Conservation (phyloP, 2,888 invertebrate species). For the Trilocha varians region DNA sequence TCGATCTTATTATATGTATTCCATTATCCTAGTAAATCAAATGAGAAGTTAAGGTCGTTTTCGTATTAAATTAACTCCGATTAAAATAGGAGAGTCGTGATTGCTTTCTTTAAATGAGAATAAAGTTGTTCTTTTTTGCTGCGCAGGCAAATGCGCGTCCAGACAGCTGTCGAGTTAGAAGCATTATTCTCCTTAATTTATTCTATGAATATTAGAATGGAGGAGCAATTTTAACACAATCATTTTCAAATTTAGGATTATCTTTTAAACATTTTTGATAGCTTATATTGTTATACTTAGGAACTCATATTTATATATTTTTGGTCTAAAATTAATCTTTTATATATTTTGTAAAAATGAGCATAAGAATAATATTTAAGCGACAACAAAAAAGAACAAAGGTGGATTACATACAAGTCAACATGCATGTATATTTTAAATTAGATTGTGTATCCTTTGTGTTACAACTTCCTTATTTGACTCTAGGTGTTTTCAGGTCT, state of each 20-base stretch:
- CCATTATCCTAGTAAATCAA: conserved; percentile 27
- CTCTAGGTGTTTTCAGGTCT: too few relatives aligned
- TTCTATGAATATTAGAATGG: not conserved
- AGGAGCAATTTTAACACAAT: not conserved
- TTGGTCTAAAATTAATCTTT: too few relatives aligned
- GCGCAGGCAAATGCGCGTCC: not conserved
- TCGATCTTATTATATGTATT: conserved; percentile 26
- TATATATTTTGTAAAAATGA: too few relatives aligned
- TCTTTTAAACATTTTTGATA: not conserved
- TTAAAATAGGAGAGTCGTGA: conserved; percentile 17
- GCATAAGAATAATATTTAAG: too few relatives aligned
- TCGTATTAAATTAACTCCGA: conserved; percentile 14
- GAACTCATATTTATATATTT: too few relatives aligned
- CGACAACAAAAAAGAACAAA: too few relatives aligned
- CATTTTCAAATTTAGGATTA: not conserved
- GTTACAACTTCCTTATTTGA: too few relatives aligned
- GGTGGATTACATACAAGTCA: too few relatives aligned
- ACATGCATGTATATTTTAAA: too few relatives aligned
- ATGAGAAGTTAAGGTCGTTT: conserved; percentile 8
- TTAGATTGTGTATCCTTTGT: too few relatives aligned
- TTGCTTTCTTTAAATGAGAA: conserved; percentile 17
- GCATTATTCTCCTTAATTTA: not conserved
- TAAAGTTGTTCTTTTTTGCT: not conserved
- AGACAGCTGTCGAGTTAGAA: not conserved
- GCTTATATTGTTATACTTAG: too few relatives aligned